Evolutionary conservation across 2,888 invertebrate genomes (phyloP).

Genomic region (Eupithecia vulgata): DNA sequence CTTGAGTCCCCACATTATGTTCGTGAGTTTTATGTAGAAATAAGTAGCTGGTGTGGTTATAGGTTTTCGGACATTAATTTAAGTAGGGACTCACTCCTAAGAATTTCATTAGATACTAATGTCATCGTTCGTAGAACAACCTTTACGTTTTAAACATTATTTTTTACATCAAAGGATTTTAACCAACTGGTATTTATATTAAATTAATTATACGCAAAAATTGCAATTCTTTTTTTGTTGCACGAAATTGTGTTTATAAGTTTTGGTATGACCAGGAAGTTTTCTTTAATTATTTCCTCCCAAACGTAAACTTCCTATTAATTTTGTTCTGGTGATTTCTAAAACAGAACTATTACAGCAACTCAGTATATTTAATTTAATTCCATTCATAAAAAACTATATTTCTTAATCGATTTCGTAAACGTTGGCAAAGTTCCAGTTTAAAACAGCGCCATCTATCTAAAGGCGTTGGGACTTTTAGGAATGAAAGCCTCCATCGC

Average conservation of each 20-base stretch:
- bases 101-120: background rate
- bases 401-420: background rate
- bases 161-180: background rate
- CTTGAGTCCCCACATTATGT: conserved; percentile 6
- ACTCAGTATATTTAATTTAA: background rate
- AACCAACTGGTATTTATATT: background rate
- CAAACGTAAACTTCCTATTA: background rate
- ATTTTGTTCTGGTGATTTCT: no score
- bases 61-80: background rate
- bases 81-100: background rate
- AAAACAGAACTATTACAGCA: no score
- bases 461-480: conserved; percentile 42
- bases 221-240: background rate
- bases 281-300: background rate
- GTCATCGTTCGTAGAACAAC: background rate
- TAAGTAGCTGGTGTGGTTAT: background rate
- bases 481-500: conserved; percentile 38
- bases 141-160: no score
- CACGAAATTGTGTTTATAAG: background rate
- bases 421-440: background rate
- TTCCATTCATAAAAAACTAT: background rate
- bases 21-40: conserved; percentile 7
- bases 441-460: conserved; percentile 50
- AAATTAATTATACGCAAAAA: background rate
- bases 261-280: background rate